A percentile compares a stretch with the other conserved stretches of the same genome.
These are phyloP conservation scores for Achatina immaculata DNA, from an alignment of 1,140 invertebrate species.

Conservation along the genomic window DNA sequence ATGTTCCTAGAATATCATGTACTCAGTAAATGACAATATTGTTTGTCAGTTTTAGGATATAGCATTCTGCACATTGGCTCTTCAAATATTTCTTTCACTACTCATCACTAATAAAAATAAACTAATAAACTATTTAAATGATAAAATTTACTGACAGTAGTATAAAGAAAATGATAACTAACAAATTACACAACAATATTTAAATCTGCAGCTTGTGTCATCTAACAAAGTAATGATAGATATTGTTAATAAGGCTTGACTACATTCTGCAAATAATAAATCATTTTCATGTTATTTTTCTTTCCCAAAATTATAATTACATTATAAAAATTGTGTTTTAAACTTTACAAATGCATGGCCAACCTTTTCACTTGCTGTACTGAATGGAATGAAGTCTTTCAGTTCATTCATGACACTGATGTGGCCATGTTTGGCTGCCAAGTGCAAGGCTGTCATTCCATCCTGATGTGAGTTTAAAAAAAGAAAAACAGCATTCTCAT, in stretches of 20 bases:
- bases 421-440: slow-evolving; percentile 96
- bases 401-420: slow-evolving; percentile 93
- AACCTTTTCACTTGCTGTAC: slow-evolving; percentile 91
- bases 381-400: slow-evolving; percentile 76
- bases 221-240: too few relatives aligned
- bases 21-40: too few relatives aligned
- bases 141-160: not conserved
- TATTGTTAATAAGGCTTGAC: too few relatives aligned
- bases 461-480: too few relatives aligned
- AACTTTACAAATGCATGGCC: not conserved
- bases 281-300: too few relatives aligned
- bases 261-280: too few relatives aligned
- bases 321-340: too few relatives aligned
- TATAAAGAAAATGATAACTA: not conserved
- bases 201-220: too few relatives aligned
- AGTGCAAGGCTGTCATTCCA: slow-evolving; percentile 94
- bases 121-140: not conserved
- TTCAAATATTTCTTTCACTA: not conserved
- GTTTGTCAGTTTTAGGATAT: not conserved
- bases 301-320: too few relatives aligned
- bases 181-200: too few relatives aligned
- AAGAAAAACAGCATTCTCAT: slow-evolving; percentile 15
- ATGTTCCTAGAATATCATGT: too few relatives aligned
- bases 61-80: not conserved
- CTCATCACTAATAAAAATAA: not conserved